phyloP scores from a whole-genome alignment of 1,140 invertebrate species.

The Ericerus pela region DNA sequence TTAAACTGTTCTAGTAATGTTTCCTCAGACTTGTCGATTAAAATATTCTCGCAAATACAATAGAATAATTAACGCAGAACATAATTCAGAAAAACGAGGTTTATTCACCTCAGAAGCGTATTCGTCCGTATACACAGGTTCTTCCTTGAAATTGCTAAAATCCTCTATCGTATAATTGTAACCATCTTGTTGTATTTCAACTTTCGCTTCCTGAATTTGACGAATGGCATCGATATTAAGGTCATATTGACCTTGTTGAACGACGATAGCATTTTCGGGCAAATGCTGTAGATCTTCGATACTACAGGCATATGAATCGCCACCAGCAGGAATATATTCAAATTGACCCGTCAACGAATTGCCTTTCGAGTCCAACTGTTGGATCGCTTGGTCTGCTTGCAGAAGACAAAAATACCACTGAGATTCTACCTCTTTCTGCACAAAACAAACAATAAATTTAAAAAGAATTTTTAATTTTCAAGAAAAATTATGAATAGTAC shows the following conservation, averaged over 20 bases:
- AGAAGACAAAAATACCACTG: neutral
- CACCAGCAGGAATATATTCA: too few species aligned
- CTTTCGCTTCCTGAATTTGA: slow-evolving; percentile 3
- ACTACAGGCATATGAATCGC: neutral
- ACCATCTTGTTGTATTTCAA: slow-evolving; percentile 3
- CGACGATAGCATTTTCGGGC: neutral
- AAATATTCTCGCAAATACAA: too few species aligned
- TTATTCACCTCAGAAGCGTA: slow-evolving; percentile 1
- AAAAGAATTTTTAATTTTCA: too few species aligned
- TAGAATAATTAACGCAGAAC: too few species aligned
- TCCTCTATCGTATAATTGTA: neutral
- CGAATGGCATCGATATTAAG: slow-evolving; percentile 1
- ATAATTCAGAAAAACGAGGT: neutral
- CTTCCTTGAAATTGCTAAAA: neutral
- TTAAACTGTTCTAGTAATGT: too few species aligned
- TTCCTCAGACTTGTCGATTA: too few species aligned
- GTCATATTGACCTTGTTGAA: neutral
- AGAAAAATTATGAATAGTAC: too few species aligned
- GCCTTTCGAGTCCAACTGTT: neutral
- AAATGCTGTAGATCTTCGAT: neutral
- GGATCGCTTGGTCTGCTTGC: neutral
- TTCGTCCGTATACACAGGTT: neutral
- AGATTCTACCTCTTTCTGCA: neutral
- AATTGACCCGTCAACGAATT: too few species aligned
- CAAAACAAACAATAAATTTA: too few species aligned